These are phyloP conservation scores for Lasioglossum calceatum DNA, from an alignment of 2,888 invertebrate genomes.

Conservation along the genomic window DNA sequence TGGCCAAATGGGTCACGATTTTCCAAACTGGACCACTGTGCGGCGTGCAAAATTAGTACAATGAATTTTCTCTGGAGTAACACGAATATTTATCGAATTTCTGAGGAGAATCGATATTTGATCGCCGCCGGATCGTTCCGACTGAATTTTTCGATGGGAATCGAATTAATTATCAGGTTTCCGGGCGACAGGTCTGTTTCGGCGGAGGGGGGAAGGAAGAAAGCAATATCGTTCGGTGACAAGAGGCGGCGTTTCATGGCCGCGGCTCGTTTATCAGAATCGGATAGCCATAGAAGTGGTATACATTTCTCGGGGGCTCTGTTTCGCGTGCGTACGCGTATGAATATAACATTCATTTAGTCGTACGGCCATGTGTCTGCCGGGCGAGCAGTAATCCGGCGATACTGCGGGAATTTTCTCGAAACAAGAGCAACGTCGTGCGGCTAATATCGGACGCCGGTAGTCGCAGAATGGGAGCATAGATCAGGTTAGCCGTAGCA, in stretches of 20 bases:
- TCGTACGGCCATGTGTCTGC: constrained; percentile 7
- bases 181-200: not conserved
- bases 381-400: constrained; percentile 34
- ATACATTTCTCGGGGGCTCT: constrained; percentile 6
- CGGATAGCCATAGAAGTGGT: constrained; percentile 26
- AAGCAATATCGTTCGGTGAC: constrained; percentile 18
- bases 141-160: not conserved
- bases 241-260: constrained; percentile 21
- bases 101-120: too few species aligned
- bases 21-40: too few species aligned
- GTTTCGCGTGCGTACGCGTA: not conserved
- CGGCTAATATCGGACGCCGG: constrained; percentile 64
- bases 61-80: too few species aligned
- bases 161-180: constrained; percentile 26
- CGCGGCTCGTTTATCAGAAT: constrained; percentile 44
- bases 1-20: too few species aligned
- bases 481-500: constrained; percentile 48
- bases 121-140: too few species aligned
- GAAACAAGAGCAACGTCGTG: constrained; percentile 57
- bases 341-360: constrained; percentile 49
- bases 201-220: not conserved
- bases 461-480: constrained; percentile 47
- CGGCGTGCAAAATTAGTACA: too few species aligned
- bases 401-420: constrained; percentile 36
- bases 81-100: too few species aligned